Evolutionary conservation across 2,888 invertebrate genomes (phyloP).

Genomic region (Cephalotes varians): DNA sequence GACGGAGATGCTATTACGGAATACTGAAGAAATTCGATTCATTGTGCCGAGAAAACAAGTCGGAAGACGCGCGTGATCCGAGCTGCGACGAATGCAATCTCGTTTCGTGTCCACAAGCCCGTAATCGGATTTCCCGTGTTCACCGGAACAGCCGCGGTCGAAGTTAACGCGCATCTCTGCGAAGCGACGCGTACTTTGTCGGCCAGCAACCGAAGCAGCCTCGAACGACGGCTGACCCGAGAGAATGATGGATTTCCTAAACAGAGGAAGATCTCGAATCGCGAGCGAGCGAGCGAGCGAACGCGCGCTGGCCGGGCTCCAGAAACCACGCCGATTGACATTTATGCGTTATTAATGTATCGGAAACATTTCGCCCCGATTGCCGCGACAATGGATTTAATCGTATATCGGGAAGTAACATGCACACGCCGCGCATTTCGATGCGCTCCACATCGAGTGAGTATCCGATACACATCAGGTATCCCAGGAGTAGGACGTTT

Average conservation of each 20-base stretch:
- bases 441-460: constrained; percentile 46
- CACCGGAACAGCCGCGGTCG: constrained; percentile 50
- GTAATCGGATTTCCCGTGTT: constrained; percentile 47
- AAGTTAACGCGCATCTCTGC: constrained; percentile 62
- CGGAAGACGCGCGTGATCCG: constrained; percentile 19
- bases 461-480: constrained; percentile 42
- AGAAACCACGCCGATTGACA: constrained; percentile 78
- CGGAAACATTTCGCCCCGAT: constrained; percentile 80
- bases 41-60: constrained; percentile 17
- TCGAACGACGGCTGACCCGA: constrained; percentile 66
- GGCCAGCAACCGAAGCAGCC: constrained; percentile 64
- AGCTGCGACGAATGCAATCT: constrained; percentile 44
- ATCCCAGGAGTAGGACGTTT: constrained; percentile 25
- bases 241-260: constrained; percentile 81
- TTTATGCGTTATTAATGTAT: constrained; percentile 84
- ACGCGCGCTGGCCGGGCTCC: constrained; percentile 76
- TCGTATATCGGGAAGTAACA: constrained; percentile 68
- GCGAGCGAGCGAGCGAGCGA: constrained; percentile 16
- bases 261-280: constrained; percentile 76
- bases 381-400: constrained; percentile 77
- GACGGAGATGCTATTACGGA: constrained; percentile 13
- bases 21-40: constrained; percentile 48
- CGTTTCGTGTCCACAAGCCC: constrained; percentile 37
- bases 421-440: constrained; percentile 69
- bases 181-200: constrained; percentile 57